Base-by-base conservation (phyloP, 2,888 invertebrate genomes). In the Ophioninae sp. region DNA sequence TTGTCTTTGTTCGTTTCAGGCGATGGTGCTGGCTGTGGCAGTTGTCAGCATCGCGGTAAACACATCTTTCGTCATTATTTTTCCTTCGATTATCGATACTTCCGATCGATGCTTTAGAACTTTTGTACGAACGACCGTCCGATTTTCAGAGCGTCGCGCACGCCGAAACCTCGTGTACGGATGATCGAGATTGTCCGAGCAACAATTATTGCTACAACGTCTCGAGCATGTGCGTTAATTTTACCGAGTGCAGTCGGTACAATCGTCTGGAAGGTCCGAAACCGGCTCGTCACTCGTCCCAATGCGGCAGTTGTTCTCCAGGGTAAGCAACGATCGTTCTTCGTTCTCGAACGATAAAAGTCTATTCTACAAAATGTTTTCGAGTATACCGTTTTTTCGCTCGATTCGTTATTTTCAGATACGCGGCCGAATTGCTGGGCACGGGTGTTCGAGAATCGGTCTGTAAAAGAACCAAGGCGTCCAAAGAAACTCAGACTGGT, bases 141-240 rank as follows among this genome's bases (percentile, higher is more conserved):
- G 20, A 65, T 72, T 75, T 85, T 59, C 64, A 83, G 81, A 85
- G 85, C 70, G 79, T 75, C 82, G 79, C 65, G 75, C 85, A 69
- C 30, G 86, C 70, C 56, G 87, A 84, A 79, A 83, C 20, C 13
- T 21, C 69, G 0, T 89, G 89, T 67, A 79, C 7, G 56, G 77
- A 79, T 50, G 89, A 89, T 68, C 62, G 57, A 1, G 87, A 88
- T 17, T 89, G 89, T 77, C 81, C 87, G 1, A 21, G 65, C 13
- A 39, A 80, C 7, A 87, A 89, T 56, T 89, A 88, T 79, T 89
- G 89, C 75, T 89, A 89, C 64, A 73, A 79, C 2, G 81, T 86
- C 10, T 89, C 89, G 0, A 37, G 67, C 6, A 56, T 50, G 23
- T 89, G 89, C 75, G 89, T 88, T 1, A 81, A 88, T 75, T 89